A percentile compares a stretch with the other conserved stretches of the same genome.
Conservation (phyloP, 2,113 vertebrate genomes). For the Pao palembangensis region DNA sequence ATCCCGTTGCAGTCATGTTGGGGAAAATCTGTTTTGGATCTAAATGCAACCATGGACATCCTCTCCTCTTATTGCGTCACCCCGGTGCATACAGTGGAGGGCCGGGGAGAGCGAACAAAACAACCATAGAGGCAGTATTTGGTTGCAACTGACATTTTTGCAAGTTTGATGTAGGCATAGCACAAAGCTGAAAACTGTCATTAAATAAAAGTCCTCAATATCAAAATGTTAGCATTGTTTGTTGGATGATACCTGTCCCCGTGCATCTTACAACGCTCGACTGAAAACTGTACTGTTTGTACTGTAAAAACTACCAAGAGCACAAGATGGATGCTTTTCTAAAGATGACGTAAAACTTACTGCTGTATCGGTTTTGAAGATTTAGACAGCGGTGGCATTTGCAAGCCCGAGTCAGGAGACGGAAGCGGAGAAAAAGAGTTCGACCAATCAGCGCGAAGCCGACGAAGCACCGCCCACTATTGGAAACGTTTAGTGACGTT, state of each 20-base stretch:
- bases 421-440: background rate
- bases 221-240: background rate
- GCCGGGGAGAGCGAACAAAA: no score
- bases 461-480: conserved; percentile 40
- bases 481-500: background rate
- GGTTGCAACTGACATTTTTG: no score
- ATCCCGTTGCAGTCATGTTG: background rate
- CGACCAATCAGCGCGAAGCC: conserved; percentile 54
- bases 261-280: background rate
- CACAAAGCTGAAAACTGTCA: no score
- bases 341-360: background rate
- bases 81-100: conserved; percentile 1
- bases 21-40: no score
- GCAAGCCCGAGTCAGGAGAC: conserved; percentile 2
- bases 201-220: no score
- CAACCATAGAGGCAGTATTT: no score
- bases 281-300: background rate
- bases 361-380: background rate
- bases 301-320: no score
- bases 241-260: conserved; percentile 2
- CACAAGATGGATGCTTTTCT: no score
- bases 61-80: conserved; percentile 57
- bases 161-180: no score
- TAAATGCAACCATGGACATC: conserved; percentile 27
- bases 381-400: background rate